Conservation (phyloP, 2,888 invertebrate species). For the Harpalus rufipes region DNA sequence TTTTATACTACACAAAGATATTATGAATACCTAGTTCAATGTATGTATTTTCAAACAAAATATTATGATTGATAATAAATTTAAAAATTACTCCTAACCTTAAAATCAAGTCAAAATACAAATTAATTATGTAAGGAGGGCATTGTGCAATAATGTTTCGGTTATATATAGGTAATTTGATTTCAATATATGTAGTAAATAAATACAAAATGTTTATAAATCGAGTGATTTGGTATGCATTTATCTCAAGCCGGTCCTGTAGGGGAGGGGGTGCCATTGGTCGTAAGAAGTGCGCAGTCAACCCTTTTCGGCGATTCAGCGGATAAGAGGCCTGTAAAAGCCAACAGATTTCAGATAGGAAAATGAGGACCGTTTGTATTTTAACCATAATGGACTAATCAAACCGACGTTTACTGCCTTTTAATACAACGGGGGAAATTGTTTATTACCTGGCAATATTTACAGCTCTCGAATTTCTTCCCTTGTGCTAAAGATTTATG, state of each 20-base stretch:
- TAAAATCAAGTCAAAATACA: too few relatives aligned
- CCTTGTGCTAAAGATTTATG: neutral
- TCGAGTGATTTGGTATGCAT: too few relatives aligned
- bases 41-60: too few relatives aligned
- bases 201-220: too few relatives aligned
- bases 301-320: slow-evolving; percentile 50
- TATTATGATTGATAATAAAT: too few relatives aligned
- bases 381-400: slow-evolving; percentile 6
- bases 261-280: slow-evolving; percentile 14
- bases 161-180: too few relatives aligned
- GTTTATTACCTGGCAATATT: neutral
- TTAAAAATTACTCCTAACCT: too few relatives aligned
- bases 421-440: neutral
- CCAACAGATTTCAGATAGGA: neutral
- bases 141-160: too few relatives aligned
- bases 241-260: neutral
- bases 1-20: too few relatives aligned
- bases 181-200: too few relatives aligned
- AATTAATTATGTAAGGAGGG: too few relatives aligned
- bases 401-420: neutral
- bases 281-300: slow-evolving; percentile 57
- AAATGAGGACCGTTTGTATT: slow-evolving; percentile 5
- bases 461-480: neutral
- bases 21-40: too few relatives aligned
- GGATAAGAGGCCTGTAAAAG: slow-evolving; percentile 38